These are phyloP conservation scores for Hypotaenidia okinawae DNA, from an alignment of 2,797 vertebrate species.

Conservation along the genomic window DNA sequence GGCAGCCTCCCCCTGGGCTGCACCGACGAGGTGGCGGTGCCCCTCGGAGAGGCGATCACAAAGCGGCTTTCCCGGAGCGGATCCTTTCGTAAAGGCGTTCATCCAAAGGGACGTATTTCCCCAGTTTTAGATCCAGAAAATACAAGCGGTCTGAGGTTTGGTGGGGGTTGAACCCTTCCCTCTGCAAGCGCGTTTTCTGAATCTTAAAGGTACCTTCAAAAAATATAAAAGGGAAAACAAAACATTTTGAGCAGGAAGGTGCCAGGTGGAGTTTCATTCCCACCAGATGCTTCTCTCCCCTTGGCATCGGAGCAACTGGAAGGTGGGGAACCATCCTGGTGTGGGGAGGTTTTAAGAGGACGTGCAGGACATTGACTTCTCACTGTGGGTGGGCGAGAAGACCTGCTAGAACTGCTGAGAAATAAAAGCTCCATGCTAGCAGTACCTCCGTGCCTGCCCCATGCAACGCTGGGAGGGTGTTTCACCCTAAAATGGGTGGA, in stretches of 20 bases:
- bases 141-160: slow-evolving; percentile 80
- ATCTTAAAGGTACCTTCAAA: slow-evolving; percentile 89
- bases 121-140: slow-evolving; percentile 82
- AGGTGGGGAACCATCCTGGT: too few species aligned
- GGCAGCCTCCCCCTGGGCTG: too few species aligned
- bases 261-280: background rate
- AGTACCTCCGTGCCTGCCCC: background rate
- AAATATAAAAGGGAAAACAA: too few species aligned
- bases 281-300: too few species aligned
- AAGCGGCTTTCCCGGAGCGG: slow-evolving; percentile 73
- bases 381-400: too few species aligned
- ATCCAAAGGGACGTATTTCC: slow-evolving; percentile 81
- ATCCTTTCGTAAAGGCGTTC: slow-evolving; percentile 78
- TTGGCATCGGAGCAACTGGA: too few species aligned
- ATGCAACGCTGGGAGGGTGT: accelerated
- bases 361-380: too few species aligned
- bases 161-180: slow-evolving; percentile 82
- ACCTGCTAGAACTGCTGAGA: too few species aligned
- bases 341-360: too few species aligned
- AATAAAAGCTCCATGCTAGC: too few species aligned
- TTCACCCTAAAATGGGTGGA: accelerated
- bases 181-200: slow-evolving; percentile 86
- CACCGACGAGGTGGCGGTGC: too few species aligned
- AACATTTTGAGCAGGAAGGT: too few species aligned
- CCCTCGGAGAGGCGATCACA: slow-evolving; percentile 70